Evolutionary conservation across 2,888 invertebrate species (phyloP), one percentile per base, ranked within the genome.

Genomic region (Dynastes maya): DNA sequence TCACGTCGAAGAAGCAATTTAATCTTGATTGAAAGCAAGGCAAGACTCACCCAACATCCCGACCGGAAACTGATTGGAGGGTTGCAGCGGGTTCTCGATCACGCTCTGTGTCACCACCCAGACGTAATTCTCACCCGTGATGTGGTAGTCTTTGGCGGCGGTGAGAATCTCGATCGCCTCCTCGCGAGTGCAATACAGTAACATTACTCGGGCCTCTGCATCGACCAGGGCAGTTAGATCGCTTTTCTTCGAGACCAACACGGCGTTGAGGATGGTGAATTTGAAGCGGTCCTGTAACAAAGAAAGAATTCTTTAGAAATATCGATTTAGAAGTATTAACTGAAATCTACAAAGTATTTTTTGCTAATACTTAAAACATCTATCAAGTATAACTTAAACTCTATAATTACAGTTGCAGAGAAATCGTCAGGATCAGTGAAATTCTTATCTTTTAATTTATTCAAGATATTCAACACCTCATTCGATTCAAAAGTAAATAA

Each of bases 41-140:
- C 2, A 11, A 11, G 63, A 90, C 92, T 90, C 87, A 96, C 96
- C 97, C 74, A 97, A 90, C 96, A 97, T 97, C 78, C 97, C 97
- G 45, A 97, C 94, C 0, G 97, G 97, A 88, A 97, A 97, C 87
- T 96, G 93, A 72, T 92, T 90, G 37, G 93, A 92, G 8, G 93
- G 92, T 85, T 95, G 94, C 85, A 95, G 94, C 85, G 94, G 92
- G 83, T 95, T 95, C 84, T 95, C 95, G 79, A 97, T 95, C 82
- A 97, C 97, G 86, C 96, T 96, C 88, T 98, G 98, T 71, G 97
- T 97, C 27, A 97, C 98, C 79, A 98, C 97, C 98, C 98, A 98
- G 9, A 98, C 96, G 89, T 97, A 98, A 88, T 97, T 97, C 89
- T 97, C 97, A 8, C 95, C 95, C 3, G 95, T 96, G 80, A 97